phyloP scores from a whole-genome alignment of 2,797 vertebrate species.

The Vultur gryphus region DNA sequence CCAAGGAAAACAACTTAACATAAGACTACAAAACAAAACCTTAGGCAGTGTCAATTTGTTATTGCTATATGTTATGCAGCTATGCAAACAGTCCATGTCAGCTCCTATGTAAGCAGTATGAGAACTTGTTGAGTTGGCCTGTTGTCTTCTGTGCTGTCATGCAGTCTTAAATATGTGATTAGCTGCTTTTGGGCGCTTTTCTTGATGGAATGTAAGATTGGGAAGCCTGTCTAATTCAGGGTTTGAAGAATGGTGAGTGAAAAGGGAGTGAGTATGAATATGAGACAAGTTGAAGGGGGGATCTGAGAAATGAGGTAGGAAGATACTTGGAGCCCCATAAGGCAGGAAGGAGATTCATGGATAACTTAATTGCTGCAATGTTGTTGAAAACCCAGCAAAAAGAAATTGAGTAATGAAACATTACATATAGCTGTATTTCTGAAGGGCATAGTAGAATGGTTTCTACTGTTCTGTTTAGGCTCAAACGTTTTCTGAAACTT shows the following conservation, averaged over 20 bases:
- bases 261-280: background rate
- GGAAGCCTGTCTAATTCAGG: background rate
- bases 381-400: conserved; percentile 7
- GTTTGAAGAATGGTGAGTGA: background rate
- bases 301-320: background rate
- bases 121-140: background rate
- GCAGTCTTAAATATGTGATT: background rate
- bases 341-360: background rate
- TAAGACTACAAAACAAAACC: background rate
- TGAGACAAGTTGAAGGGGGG: background rate
- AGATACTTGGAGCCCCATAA: background rate
- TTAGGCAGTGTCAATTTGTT: background rate
- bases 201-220: background rate
- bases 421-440: conserved; percentile 65
- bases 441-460: conserved; percentile 77
- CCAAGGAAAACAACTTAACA: background rate
- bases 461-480: conserved; percentile 80
- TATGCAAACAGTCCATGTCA: background rate
- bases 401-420: conserved; percentile 61
- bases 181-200: background rate
- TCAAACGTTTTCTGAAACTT: conserved; percentile 81
- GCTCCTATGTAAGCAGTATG: background rate
- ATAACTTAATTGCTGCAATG: background rate
- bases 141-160: background rate
- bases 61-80: background rate